Percentiles rank a stretch among this genome's conserved stretches.
These are phyloP conservation scores for Cryptoleucopteryx plumbea DNA, from an alignment of 2,113 vertebrate genomes.

Conservation along the genomic window DNA sequence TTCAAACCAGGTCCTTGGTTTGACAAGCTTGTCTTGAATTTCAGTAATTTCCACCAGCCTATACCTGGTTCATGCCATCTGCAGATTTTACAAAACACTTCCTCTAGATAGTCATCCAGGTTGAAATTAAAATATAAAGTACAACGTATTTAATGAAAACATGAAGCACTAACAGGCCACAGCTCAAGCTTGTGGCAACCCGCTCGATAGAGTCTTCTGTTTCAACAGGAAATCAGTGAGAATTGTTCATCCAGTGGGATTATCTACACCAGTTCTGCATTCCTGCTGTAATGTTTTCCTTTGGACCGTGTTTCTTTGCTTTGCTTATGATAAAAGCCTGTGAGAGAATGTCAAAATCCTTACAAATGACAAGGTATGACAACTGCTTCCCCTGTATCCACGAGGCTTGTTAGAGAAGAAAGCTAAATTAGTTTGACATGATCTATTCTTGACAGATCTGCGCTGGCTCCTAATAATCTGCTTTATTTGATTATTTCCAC, in stretches of 20 bases:
- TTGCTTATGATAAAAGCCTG: constrained; percentile 45
- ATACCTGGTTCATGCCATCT: not conserved
- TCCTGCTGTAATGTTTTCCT: not conserved
- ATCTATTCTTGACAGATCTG: constrained; percentile 50
- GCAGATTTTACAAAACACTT: not conserved
- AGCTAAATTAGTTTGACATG: constrained; percentile 57
- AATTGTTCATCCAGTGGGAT: not conserved
- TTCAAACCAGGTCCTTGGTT: not conserved
- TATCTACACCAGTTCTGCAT: not conserved
- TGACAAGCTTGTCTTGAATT: not conserved
- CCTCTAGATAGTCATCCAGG: not conserved
- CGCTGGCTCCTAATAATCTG: constrained; percentile 41
- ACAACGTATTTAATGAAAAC: not conserved
- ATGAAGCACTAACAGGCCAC: not conserved
- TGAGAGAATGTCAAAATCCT: constrained; percentile 53
- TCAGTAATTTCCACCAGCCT: not conserved
- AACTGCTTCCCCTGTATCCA: constrained; percentile 43
- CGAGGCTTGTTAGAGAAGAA: constrained; percentile 38
- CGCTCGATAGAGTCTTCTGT: not conserved
- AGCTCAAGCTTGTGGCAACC: not conserved
- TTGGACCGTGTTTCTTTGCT: constrained; percentile 15
- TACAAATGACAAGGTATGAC: constrained; percentile 56
- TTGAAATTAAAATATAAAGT: not conserved
- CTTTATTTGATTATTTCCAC: constrained; percentile 48
- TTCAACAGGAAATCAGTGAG: not conserved